Base-by-base conservation (phyloP, 2,888 invertebrate genomes). In the Ctena decussata region DNA sequence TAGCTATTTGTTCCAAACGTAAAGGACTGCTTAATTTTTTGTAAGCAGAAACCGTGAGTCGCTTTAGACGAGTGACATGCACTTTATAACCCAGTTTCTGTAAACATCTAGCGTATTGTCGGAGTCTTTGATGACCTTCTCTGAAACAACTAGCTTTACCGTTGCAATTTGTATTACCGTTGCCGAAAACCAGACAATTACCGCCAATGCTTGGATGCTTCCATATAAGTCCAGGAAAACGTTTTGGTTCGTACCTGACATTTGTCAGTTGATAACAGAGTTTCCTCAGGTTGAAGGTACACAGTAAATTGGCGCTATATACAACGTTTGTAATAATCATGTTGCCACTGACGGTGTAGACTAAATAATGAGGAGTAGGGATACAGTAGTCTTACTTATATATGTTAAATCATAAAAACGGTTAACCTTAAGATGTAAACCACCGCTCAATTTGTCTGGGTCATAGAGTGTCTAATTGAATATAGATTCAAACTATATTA, bases 131-230 rank as follows among this genome's bases (percentile, higher is more conserved):
- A 37, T 21, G 30, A 8, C 82, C 82, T 15, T 82, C 73, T 35
- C 60, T 21, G 11, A 65, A 0, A 60, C 46, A 65, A 5, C 12
- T 0, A 15, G 72, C 82, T 46, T 72, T 77, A 24, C 77, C 82
- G 24, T 82, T 77, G 37, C 72, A 82, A 24, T 76, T 77, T 18
- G 77, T 77, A 11, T 24, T 35, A 8, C 82, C 77, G 44, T 73
- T 83, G 44, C 60, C 41, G 35, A 79, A 83, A 2, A 83, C 78
- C 44, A 78, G 71, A 75, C 78, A 83, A 32, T 83, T 78, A 24
- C 78, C 83, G 11, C 78, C 78, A 11, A 78, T 83, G 6, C 12
- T 69, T 46, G 24, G 49, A 46, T 83, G 83, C 35, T 83, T 78
- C 83, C 83, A 83, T 15, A 83, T 75, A n/a, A 83, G 57, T 27